These are phyloP conservation scores for Arenaria interpres DNA, from an alignment of 2,113 vertebrate species.

Conservation along the genomic window DNA sequence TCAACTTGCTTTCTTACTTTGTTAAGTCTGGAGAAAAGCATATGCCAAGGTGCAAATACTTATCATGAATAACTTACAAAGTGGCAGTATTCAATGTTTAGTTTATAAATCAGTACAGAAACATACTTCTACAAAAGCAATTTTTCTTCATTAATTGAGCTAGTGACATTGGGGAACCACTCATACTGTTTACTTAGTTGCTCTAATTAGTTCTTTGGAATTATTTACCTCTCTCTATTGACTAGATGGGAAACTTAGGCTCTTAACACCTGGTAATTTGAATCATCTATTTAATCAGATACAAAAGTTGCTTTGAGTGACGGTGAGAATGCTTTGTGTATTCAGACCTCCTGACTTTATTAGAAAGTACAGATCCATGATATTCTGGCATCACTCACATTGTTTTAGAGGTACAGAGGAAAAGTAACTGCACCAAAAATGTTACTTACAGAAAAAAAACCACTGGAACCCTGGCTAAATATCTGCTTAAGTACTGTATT, in stretches of 20 bases:
- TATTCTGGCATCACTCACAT: not conserved
- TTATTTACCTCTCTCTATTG: not conserved
- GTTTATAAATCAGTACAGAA: not conserved
- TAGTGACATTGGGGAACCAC: not conserved
- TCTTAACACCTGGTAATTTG: not conserved
- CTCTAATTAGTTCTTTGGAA: not conserved
- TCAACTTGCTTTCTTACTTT: not conserved
- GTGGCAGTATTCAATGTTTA: not conserved
- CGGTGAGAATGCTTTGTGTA: not conserved
- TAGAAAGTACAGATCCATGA: not conserved
- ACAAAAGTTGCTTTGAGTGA: not conserved
- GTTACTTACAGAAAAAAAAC: not conserved
- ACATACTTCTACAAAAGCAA: not conserved
- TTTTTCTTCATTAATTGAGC: conserved; percentile 19
- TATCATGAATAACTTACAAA: not conserved
- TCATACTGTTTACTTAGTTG: not conserved
- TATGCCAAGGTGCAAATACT: not conserved
- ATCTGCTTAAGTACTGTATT: not conserved
- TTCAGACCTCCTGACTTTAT: not conserved
- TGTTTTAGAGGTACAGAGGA: not conserved
- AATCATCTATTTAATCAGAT: not conserved
- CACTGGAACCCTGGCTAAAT: not conserved
- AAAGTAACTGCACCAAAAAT: not conserved
- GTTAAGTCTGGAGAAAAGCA: not conserved
- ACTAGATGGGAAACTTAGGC: not conserved